Evolutionary conservation across 1,140 invertebrate genomes (phyloP).

Genomic region (Brachystomella parvula): DNA sequence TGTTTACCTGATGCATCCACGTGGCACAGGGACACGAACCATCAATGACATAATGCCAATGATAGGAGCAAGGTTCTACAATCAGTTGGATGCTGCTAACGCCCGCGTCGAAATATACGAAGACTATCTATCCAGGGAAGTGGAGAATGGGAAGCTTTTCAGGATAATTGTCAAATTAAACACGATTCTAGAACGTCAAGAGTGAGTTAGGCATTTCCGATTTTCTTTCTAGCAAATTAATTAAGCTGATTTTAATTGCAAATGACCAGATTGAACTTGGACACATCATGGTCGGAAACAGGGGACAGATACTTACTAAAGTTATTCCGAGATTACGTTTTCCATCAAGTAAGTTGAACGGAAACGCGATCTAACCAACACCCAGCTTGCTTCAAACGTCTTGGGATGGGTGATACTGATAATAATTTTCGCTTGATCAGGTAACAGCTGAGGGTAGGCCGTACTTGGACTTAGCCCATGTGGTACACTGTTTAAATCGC

Average conservation of each 20-base stretch:
- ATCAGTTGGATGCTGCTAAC: constrained; percentile 83
- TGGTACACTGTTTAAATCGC: constrained; percentile 89
- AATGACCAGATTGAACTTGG: constrained; percentile 67
- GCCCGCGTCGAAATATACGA: constrained; percentile 78
- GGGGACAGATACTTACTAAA: constrained; percentile 96
- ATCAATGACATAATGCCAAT: constrained; percentile 98
- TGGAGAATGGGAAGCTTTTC: constrained; percentile 89
- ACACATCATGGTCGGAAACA: constrained; percentile 91
- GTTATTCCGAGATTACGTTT: constrained; percentile 93
- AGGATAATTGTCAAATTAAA: constrained; percentile 82
- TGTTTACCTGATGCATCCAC: constrained; percentile 56
- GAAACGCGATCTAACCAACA: too few relatives aligned
- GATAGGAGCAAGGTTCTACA: constrained; percentile 96
- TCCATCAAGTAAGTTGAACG: constrained; percentile 87
- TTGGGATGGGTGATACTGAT: too few relatives aligned
- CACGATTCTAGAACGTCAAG: constrained; percentile 85
- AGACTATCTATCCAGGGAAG: constrained; percentile 81
- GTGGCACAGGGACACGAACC: constrained; percentile 50
- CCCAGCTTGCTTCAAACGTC: too few relatives aligned
- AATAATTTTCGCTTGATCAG: too few relatives aligned
- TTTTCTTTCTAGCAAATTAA: neutral
- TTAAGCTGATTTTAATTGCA: neutral
- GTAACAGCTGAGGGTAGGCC: constrained; percentile 86
- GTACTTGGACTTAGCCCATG: constrained; percentile 92
- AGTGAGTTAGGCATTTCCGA: constrained; percentile 53